These are phyloP conservation scores for Dendrolimus pini DNA, from an alignment of 2,888 invertebrate genomes.

Conservation along the genomic window DNA sequence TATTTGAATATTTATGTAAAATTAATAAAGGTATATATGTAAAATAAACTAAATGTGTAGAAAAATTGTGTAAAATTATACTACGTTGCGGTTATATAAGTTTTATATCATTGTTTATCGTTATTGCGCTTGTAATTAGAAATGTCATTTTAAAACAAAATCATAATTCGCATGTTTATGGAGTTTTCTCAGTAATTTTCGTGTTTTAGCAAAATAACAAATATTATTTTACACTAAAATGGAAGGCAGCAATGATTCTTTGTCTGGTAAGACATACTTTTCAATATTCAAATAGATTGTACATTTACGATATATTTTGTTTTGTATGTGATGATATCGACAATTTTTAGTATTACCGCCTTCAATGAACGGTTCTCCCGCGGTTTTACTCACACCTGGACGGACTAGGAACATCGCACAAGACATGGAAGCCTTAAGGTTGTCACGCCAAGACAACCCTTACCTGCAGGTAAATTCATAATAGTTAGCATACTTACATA, in stretches of 20 bases:
- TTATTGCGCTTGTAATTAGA: background rate
- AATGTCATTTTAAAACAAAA: background rate
- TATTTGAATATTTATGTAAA: too few relatives aligned
- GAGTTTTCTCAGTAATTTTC: background rate
- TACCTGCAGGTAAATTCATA: slow-evolving; percentile 80
- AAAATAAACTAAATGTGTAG: slow-evolving; percentile 4
- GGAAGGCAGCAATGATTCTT: slow-evolving; percentile 61
- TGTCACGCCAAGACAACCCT: slow-evolving; percentile 90
- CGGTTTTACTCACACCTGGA: slow-evolving; percentile 83
- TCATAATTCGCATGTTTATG: background rate
- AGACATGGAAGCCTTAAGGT: slow-evolving; percentile 88
- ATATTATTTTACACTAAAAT: slow-evolving; percentile 28
- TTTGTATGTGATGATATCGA: slow-evolving; percentile 13
- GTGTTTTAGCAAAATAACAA: background rate
- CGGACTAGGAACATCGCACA: slow-evolving; percentile 86
- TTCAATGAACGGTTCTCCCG: slow-evolving; percentile 61
- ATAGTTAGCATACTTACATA: slow-evolving; percentile 10
- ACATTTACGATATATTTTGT: background rate
- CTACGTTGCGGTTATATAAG: background rate
- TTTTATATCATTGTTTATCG: background rate
- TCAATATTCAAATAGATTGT: slow-evolving; percentile 1
- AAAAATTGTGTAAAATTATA: background rate
- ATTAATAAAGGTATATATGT: background rate
- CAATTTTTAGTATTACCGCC: slow-evolving; percentile 45
- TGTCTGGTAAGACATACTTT: slow-evolving; percentile 37